These are phyloP conservation scores for Paedocypris micromegethes DNA, from an alignment of 2,797 vertebrate species.

Conservation along the genomic window DNA sequence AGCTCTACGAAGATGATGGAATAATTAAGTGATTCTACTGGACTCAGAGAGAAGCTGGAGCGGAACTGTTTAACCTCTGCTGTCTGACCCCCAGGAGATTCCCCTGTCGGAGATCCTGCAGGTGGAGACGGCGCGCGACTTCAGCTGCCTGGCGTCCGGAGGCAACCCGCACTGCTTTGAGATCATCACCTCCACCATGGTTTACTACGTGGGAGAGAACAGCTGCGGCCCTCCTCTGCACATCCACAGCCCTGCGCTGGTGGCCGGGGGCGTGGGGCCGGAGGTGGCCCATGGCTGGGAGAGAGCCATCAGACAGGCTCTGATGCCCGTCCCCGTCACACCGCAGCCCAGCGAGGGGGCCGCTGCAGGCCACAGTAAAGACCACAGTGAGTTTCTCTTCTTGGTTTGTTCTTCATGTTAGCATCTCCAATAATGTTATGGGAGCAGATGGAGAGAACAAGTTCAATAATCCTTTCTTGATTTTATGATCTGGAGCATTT, in stretches of 20 bases:
- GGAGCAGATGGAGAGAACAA: too few relatives aligned
- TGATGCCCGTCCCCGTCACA: conserved; percentile 97
- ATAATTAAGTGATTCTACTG: background rate
- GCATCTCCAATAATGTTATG: too few relatives aligned
- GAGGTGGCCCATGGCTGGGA: conserved; percentile 96
- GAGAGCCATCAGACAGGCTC: conserved; percentile 93
- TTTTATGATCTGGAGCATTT: too few relatives aligned
- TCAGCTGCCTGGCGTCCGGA: conserved; percentile 81
- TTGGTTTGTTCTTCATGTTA: too few relatives aligned
- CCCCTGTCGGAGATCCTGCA: conserved; percentile 97
- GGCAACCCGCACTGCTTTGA: conserved; percentile 97
- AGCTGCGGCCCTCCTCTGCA: conserved; percentile 66
- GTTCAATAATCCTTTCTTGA: too few relatives aligned
- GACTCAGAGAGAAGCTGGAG: conserved; percentile 1
- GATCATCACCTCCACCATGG: conserved; percentile 95
- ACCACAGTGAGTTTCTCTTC: conserved; percentile 82
- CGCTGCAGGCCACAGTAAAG: conserved; percentile 83
- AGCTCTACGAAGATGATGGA: too few relatives aligned
- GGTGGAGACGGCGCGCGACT: conserved; percentile 82
- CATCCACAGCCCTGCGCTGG: conserved; percentile 84
- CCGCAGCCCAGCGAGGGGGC: conserved; percentile 88
- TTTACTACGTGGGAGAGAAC: conserved; percentile 97
- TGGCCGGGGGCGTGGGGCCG: conserved; percentile 85
- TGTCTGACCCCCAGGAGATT: conserved; percentile 78
- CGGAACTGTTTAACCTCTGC: background rate